Evolutionary conservation across 2,888 invertebrate genomes (phyloP).

Genomic region (Trachelus tabidus): DNA sequence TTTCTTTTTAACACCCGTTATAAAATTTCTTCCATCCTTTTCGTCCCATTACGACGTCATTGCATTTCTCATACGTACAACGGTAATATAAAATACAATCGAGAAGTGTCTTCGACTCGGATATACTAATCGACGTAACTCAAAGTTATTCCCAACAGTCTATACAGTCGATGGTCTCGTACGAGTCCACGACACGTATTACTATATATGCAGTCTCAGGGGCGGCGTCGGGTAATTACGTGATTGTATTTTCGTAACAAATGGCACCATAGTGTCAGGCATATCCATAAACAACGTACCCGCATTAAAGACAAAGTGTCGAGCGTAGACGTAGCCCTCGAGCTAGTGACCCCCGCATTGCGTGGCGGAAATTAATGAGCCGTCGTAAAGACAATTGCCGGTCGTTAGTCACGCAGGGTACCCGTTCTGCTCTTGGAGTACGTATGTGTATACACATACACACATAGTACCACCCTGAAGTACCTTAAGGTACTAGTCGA

Average conservation of each 20-base stretch:
- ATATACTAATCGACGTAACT: too few species aligned
- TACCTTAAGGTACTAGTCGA: conserved; percentile 5
- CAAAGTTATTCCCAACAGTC: too few species aligned
- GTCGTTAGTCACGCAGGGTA: conserved; percentile 46
- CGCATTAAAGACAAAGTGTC: conserved; percentile 37
- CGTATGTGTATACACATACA: conserved; percentile 6
- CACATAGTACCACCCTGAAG: background rate
- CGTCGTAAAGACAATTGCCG: conserved; percentile 49
- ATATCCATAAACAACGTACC: conserved; percentile 24
- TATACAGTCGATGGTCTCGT: too few species aligned
- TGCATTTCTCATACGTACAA: too few species aligned
- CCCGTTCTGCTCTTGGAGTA: conserved; percentile 1
- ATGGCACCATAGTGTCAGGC: conserved; percentile 24
- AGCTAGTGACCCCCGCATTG: conserved; percentile 38
- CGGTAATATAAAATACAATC: too few species aligned
- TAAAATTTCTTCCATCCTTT: too few species aligned
- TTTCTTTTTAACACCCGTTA: too few species aligned
- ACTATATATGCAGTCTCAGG: background rate
- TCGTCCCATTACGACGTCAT: too few species aligned
- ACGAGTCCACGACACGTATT: too few species aligned
- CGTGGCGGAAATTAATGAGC: conserved; percentile 46
- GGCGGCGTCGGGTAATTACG: conserved; percentile 23
- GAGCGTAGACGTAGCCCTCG: conserved; percentile 31
- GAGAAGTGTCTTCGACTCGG: too few species aligned
- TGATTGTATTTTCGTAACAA: conserved; percentile 34